These are phyloP conservation scores for Seriola quinqueradiata DNA, from an alignment of 2,113 vertebrate genomes.

Conservation along the genomic window DNA sequence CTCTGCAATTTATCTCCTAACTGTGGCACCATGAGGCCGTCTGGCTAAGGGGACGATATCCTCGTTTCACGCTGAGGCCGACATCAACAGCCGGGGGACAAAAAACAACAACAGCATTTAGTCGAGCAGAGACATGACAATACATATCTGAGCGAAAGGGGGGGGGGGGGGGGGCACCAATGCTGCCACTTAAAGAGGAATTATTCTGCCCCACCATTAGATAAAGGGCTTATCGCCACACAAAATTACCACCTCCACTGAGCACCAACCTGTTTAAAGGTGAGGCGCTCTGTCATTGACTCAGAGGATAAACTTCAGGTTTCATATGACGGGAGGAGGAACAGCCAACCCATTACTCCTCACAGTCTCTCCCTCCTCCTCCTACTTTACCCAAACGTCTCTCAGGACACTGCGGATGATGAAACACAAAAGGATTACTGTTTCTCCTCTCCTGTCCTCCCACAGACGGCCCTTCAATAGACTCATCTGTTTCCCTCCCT, in stretches of 20 bases:
- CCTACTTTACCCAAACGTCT: conserved; percentile 50
- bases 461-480: conserved; percentile 80
- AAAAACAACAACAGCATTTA: conserved; percentile 37
- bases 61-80: conserved; percentile 44
- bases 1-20: conserved; percentile 67
- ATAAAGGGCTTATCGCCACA: conserved; percentile 87
- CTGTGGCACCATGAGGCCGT: conserved; percentile 49
- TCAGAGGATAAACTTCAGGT: conserved; percentile 83
- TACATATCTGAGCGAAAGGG: conserved; percentile 24
- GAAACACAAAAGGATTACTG: conserved; percentile 84
- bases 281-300: conserved; percentile 83
- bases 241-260: conserved; percentile 86
- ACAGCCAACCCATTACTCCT: conserved; percentile 70
- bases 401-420: conserved; percentile 75
- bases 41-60: conserved; percentile 39
- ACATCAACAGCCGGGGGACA: conserved; percentile 60
- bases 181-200: conserved; percentile 67
- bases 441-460: conserved; percentile 74
- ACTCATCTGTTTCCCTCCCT: conserved; percentile 65
- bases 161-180: conserved; percentile 26
- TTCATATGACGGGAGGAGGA: conserved; percentile 80
- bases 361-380: conserved; percentile 25
- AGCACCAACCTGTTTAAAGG: conserved; percentile 79
- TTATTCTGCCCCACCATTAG: conserved; percentile 87
- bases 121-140: conserved; percentile 43